phyloP scores from a whole-genome alignment of 2,797 vertebrate species.

The Brachyalestes nurse region DNA sequence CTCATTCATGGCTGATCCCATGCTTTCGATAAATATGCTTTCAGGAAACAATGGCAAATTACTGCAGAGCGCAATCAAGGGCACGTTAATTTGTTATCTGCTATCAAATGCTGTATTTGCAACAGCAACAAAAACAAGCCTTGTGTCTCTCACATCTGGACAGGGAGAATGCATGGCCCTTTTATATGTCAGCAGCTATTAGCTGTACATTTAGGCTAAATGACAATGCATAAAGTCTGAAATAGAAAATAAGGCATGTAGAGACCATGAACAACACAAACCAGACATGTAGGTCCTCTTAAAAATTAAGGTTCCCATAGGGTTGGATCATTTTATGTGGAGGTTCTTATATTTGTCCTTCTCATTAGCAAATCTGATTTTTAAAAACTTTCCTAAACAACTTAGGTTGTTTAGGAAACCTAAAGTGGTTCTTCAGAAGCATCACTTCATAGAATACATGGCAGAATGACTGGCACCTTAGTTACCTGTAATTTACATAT shows the following conservation, averaged over 20 bases:
- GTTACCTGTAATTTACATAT: too few relatives aligned
- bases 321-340: background rate
- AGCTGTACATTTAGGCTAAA: slow-evolving; percentile 50
- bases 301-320: background rate
- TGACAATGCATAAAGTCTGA: slow-evolving; percentile 22
- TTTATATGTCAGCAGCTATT: slow-evolving; percentile 55
- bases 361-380: too few relatives aligned
- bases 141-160: slow-evolving; percentile 53
- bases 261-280: background rate
- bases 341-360: too few relatives aligned
- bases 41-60: slow-evolving; percentile 46
- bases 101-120: slow-evolving; percentile 48
- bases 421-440: too few relatives aligned
- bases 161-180: slow-evolving; percentile 44
- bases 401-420: too few relatives aligned
- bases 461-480: too few relatives aligned
- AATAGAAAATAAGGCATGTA: slow-evolving; percentile 25
- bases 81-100: slow-evolving; percentile 46
- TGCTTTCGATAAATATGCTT: slow-evolving; percentile 46
- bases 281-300: background rate
- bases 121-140: slow-evolving; percentile 32
- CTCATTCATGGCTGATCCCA: slow-evolving; percentile 35
- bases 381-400: too few relatives aligned
- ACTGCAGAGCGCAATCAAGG: slow-evolving; percentile 51
- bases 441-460: too few relatives aligned